Evolutionary conservation across 2,797 vertebrate species (phyloP).

Genomic region (Galaxias olidus): DNA sequence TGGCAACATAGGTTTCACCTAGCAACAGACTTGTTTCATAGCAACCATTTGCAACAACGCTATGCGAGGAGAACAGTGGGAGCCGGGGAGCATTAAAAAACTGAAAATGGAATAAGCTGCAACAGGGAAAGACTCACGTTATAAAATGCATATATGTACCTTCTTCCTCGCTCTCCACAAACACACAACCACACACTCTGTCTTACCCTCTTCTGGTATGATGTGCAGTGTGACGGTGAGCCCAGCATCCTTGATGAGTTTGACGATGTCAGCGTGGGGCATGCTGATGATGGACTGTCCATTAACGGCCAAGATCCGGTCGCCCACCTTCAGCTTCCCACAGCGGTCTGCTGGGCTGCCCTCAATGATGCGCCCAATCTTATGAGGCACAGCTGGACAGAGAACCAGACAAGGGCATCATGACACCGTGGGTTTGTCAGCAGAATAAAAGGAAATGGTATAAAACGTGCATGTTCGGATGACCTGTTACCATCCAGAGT

Average conservation of each 20-base stretch:
- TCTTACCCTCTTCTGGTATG: constrained; percentile 97
- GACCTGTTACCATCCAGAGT: no score
- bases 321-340: constrained; percentile 96
- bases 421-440: not conserved
- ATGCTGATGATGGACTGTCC: constrained; percentile 99
- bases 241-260: constrained; percentile 98
- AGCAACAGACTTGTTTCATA: constrained; percentile 12
- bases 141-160: no score
- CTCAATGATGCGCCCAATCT: constrained; percentile 98
- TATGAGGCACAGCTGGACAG: constrained; percentile 92
- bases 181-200: not conserved
- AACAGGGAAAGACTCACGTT: no score
- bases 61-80: not conserved
- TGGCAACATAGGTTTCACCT: constrained; percentile 15
- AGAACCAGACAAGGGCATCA: not conserved
- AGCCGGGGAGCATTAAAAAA: not conserved
- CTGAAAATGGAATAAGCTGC: no score
- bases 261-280: constrained; percentile 99
- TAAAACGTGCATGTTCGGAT: no score
- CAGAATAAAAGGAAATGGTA: no score
- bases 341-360: constrained; percentile 97
- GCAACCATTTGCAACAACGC: constrained; percentile 8
- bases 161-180: not conserved
- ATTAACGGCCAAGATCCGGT: constrained; percentile 98
- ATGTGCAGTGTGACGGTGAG: constrained; percentile 97